Base-by-base conservation (phyloP, 2,113 vertebrate genomes). In the Phycodurus eques region DNA sequence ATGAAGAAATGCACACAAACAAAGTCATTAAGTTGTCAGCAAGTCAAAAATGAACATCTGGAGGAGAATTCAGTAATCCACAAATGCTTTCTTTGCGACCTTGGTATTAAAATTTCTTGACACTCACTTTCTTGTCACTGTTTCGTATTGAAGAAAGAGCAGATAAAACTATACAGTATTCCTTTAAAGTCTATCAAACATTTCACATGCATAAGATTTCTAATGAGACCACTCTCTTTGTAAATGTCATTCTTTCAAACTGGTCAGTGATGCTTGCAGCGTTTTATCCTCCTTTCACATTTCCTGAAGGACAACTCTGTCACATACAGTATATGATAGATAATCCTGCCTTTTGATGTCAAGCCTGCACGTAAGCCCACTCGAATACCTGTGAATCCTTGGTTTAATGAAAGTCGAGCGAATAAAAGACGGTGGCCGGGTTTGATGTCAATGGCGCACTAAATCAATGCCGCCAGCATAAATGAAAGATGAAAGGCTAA, bases 1-100 rank as follows among this genome's bases (percentile, higher is more conserved):
- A 96, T 96, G 94, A 94, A 94, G 91, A 94, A 90, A 88, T 83
- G 88, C 90, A 85, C 88, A 89, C 89, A 94, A 93, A 93, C 92
- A 94, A 88, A 93, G 95, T 94, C 92, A 95, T 87, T 75, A 75
- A 15, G 71, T 7, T 76, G 71, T 80, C 64, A 7, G 60, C 0
- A 66, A 39, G 59, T 75, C 74, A 53, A 0, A 39, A 33, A 69
- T 8, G 44, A 85, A 85, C 87, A 87, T 82, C 80, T 82, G 83
- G 88, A 81, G 71, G 31, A 31, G 51, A 22, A 7, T 7, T 61
- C 59, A 13, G 33, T 44, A 73, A 56, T 72, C 66, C 5, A 61
- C 5, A 53, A 67, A 13, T 70, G 35, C 33, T 20, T 39, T 74
- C 31, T 3, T 33, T 2, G 49, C 15, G 78, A 75, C 78, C 73